Evolutionary conservation across 2,113 vertebrate genomes (phyloP).

Genomic region (Budorcas taxicolor): DNA sequence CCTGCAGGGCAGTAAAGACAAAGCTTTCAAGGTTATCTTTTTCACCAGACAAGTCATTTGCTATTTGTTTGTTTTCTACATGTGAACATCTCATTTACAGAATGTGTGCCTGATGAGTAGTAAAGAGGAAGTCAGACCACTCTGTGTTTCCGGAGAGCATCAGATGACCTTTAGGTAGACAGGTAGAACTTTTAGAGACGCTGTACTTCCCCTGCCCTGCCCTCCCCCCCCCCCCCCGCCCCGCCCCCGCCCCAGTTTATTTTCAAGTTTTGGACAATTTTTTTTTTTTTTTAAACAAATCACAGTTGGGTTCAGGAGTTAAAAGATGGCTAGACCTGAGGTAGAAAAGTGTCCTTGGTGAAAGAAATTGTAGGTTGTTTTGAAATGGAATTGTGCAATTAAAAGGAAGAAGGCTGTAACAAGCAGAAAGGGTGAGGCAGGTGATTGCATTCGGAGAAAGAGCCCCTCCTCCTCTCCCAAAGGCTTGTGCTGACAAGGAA

Average conservation of each 20-base stretch:
- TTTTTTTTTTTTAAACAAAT: neutral
- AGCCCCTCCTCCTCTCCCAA: no score
- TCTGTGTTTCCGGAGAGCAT: neutral
- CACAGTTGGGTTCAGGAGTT: neutral
- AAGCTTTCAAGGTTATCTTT: neutral
- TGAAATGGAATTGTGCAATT: neutral
- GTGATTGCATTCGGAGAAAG: neutral
- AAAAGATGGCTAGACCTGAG: neutral
- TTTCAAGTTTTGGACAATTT: neutral
- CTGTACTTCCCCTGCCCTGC: accelerated
- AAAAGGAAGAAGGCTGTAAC: neutral
- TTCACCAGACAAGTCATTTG: neutral
- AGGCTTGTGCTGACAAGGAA: neutral
- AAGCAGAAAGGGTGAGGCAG: neutral
- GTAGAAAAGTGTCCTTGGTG: neutral
- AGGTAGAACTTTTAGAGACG: neutral
- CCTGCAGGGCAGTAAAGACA: neutral
- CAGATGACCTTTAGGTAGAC: neutral
- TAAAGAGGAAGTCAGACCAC: neutral
- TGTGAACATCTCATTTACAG: neutral
- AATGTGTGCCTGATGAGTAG: neutral
- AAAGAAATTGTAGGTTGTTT: neutral
- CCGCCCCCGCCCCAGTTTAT: neutral
- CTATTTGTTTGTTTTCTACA: neutral
- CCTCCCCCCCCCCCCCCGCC: accelerated